Percentiles rank a stretch among this genome's conserved stretches.
phyloP scores from a whole-genome alignment of 2,888 invertebrate genomes.

The Tinea pellionella region DNA sequence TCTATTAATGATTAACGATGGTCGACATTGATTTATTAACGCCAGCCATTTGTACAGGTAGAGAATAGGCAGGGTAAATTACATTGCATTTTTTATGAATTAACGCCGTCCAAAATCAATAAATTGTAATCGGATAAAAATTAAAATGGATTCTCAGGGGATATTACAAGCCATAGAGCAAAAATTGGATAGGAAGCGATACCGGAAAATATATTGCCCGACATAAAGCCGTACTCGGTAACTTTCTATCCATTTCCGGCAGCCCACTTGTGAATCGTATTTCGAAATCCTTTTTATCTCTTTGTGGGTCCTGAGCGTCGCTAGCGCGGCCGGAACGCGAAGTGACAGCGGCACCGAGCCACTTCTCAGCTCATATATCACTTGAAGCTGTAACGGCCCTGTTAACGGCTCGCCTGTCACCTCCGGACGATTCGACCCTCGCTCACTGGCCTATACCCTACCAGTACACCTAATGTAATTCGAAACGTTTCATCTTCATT shows the following conservation, averaged over 20 bases:
- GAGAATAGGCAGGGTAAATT: neutral
- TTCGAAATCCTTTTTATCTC: conserved; percentile 66
- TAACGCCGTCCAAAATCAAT: neutral
- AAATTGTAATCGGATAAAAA: neutral
- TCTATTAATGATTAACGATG: conserved; percentile 1
- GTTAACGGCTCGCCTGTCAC: conserved; percentile 59
- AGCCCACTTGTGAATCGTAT: conserved; percentile 66
- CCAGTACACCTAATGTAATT: conserved; percentile 18
- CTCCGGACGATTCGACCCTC: conserved; percentile 40
- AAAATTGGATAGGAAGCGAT: conserved; percentile 60
- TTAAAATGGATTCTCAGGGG: conserved; percentile 20
- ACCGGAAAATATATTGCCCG: conserved; percentile 62
- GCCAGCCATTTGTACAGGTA: neutral
- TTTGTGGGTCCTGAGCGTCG: conserved; percentile 43
- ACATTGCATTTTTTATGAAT: neutral
- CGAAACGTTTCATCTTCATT: conserved; percentile 8
- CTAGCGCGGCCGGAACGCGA: conserved; percentile 41
- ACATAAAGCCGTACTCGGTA: conserved; percentile 60
- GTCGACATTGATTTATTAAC: neutral
- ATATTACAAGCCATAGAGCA: conserved; percentile 64
- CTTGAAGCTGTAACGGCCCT: conserved; percentile 51
- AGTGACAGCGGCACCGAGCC: conserved; percentile 63
- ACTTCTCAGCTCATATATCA: conserved; percentile 67
- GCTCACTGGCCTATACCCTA: conserved; percentile 31
- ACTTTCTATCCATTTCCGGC: conserved; percentile 64